These are phyloP conservation scores for Ophiodon elongatus DNA, from an alignment of 2,113 vertebrate species.

Conservation along the genomic window DNA sequence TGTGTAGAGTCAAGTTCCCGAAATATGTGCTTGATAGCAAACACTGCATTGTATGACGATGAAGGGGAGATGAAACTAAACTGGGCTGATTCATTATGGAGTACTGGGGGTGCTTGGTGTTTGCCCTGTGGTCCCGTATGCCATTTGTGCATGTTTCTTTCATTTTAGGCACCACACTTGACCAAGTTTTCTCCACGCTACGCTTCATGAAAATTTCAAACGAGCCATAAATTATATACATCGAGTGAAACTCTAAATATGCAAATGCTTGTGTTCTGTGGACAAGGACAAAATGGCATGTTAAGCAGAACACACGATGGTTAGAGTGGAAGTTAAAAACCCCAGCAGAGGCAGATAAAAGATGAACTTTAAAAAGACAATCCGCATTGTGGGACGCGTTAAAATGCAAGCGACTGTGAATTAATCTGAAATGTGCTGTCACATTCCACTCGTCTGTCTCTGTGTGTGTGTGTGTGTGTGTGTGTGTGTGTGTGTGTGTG, in stretches of 20 bases:
- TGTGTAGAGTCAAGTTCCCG: neutral
- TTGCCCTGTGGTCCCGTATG: neutral
- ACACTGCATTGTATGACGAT: neutral
- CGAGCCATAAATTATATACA: constrained; percentile 62
- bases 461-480: neutral
- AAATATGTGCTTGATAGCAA: neutral
- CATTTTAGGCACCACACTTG: constrained; percentile 6
- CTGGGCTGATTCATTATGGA: constrained; percentile 15
- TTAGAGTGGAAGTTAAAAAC: constrained; percentile 4
- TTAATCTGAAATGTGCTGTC: constrained; percentile 14
- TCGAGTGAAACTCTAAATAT: constrained; percentile 40
- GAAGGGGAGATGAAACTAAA: neutral
- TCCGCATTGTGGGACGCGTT: neutral
- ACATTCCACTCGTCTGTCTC: constrained; percentile 18
- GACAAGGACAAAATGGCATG: constrained; percentile 19
- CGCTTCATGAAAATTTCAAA: constrained; percentile 64
- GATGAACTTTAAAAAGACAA: neutral
- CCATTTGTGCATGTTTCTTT: constrained; percentile 28
- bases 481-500: neutral
- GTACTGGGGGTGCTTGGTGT: neutral
- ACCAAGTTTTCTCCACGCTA: constrained; percentile 6
- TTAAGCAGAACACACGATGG: constrained; percentile 10
- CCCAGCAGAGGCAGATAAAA: constrained; percentile 9
- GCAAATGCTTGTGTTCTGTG: constrained; percentile 4
- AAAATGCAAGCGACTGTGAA: constrained; percentile 8